Evolutionary conservation across 1,140 invertebrate species (phyloP).

Genomic region (Thereuonema tuberculata): DNA sequence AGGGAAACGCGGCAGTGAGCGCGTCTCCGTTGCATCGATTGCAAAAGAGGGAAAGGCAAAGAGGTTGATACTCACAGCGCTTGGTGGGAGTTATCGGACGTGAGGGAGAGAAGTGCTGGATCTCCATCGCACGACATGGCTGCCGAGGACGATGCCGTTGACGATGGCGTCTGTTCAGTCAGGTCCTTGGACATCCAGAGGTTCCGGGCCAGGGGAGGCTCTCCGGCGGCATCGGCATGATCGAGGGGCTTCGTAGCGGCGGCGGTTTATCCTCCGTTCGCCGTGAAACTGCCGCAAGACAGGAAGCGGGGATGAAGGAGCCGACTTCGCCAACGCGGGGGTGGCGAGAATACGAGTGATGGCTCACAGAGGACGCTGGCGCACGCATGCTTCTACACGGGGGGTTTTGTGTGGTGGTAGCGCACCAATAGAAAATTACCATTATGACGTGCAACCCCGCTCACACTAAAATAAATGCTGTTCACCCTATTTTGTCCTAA

Average conservation of each 20-base stretch:
- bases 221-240: not conserved
- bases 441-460: too few species aligned
- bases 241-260: not conserved
- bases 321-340: not conserved
- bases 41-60: too few species aligned
- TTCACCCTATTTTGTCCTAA: too few species aligned
- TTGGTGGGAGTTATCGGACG: slow-evolving; percentile 4
- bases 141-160: not conserved
- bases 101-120: not conserved
- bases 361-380: too few species aligned
- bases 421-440: too few species aligned
- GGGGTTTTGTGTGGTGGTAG: too few species aligned
- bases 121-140: slow-evolving; percentile 7
- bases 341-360: too few species aligned
- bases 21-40: too few species aligned
- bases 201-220: not conserved
- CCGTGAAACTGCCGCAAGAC: not conserved
- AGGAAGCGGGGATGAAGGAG: not conserved
- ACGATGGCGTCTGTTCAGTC: not conserved
- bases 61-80: slow-evolving; percentile 8
- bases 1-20: too few species aligned
- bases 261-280: not conserved
- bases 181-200: too few species aligned
- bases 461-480: too few species aligned
- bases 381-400: too few species aligned